Percentiles rank a stretch among this genome's conserved stretches.
Evolutionary conservation across 1,140 invertebrate genomes (phyloP).

Genomic region (Tenebrio molitor): DNA sequence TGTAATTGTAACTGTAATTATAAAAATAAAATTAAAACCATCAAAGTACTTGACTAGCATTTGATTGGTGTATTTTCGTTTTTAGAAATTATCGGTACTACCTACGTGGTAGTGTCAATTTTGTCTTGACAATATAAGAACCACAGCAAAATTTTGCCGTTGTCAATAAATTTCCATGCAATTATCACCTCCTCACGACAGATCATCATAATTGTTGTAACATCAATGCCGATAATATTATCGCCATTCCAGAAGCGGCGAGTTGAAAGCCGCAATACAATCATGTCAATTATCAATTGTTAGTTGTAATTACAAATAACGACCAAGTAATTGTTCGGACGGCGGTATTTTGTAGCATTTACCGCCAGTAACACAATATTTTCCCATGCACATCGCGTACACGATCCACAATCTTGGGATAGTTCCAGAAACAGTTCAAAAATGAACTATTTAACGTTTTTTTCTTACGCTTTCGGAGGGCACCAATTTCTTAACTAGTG

Average conservation of each 20-base stretch:
- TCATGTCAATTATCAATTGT: constrained; percentile 40
- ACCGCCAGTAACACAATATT: constrained; percentile 6
- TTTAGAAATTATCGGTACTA: too few relatives aligned
- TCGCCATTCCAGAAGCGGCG: constrained; percentile 20
- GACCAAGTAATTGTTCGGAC: constrained; percentile 35
- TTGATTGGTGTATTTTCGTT: too few relatives aligned
- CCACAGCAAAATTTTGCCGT: not conserved
- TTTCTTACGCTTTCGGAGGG: constrained; percentile 26
- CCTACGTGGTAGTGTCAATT: too few relatives aligned
- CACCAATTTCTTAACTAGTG: constrained; percentile 35
- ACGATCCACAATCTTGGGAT: constrained; percentile 7
- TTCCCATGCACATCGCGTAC: constrained; percentile 14
- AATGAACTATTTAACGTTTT: constrained; percentile 21
- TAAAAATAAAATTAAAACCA: too few relatives aligned
- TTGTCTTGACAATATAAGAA: not conserved
- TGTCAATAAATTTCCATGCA: not conserved
- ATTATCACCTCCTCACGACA: not conserved
- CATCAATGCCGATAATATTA: constrained; percentile 29
- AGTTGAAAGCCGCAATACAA: constrained; percentile 37
- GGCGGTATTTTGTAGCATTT: constrained; percentile 32
- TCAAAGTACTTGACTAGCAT: too few relatives aligned
- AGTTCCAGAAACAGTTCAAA: constrained; percentile 1
- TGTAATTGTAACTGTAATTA: too few relatives aligned
- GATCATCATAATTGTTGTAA: not conserved
- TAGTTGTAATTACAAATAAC: constrained; percentile 41